Base-by-base conservation (phyloP, 2,113 vertebrate species). In the Cyphomyrus plagiostoma region DNA sequence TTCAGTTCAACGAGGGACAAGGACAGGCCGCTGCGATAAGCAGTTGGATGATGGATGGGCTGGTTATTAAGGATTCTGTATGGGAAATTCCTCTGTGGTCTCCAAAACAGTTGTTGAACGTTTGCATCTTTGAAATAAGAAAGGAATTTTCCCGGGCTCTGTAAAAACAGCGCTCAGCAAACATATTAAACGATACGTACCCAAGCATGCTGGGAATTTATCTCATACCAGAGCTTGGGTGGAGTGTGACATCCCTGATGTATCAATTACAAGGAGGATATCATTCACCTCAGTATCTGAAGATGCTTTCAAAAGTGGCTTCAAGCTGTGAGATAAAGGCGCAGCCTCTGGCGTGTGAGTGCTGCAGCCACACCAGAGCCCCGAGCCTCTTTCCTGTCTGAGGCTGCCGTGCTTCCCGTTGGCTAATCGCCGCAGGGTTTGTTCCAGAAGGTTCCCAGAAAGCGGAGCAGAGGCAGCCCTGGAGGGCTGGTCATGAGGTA, bases 381-480 rank as follows among this genome's bases (percentile, higher is more conserved):
- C 45, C 48, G 5, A 48, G 50, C 48, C 7, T 8, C 35, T 21
- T 53, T 83, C 45, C 46, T 56, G 26, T 21, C 74, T 52, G 7
- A 19, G 21, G 11, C 21, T 89, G 26, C 88, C 1, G 19, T 77
- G 58, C 26, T 13, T 53, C 48, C 17, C 23, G 21, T 53, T 82
- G 95, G 93, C 74, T 17, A 0, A 88, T 35, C 93, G 94, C 94
- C 93, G 93, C 88, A 90, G 91, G 92, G 93, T 93, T 94, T 94
- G 95, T 95, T 48, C 48, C 50, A 26, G 83, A 53, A 45, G 62
- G 53, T 21, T 15, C 56, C 56, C 9, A 21, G 17, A 10, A 21
- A 42, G 39, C 8, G 21, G n/a, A 50, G n/a, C 21, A 39, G 19
- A 91, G 91, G 91, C 90, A 93, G 90, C 92, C 91, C 91, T 89